Evolutionary conservation across 2,113 vertebrate species (phyloP).

Genomic region (Pardalotus punctatus): DNA sequence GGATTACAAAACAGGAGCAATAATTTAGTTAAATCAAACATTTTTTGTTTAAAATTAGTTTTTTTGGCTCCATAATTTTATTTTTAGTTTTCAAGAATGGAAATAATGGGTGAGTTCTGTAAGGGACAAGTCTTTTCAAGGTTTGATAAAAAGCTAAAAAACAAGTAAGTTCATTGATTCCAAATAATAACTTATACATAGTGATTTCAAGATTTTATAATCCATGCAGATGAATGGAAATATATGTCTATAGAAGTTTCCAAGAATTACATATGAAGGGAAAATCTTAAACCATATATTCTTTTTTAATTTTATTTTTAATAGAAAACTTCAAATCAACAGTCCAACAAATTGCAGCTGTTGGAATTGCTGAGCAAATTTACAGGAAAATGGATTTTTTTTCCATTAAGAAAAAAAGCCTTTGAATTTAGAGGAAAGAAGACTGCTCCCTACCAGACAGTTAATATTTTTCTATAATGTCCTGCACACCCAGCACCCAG

Average conservation of each 20-base stretch:
- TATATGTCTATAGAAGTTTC: neutral
- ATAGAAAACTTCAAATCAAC: neutral
- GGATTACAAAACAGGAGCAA: neutral
- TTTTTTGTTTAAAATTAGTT: slow-evolving; percentile 26
- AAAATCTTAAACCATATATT: neutral
- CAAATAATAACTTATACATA: neutral
- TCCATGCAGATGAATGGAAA: neutral
- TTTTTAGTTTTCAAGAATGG: neutral
- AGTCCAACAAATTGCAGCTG: neutral
- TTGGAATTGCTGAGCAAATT: neutral
- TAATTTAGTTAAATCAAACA: neutral
- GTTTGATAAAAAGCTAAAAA: slow-evolving; percentile 21
- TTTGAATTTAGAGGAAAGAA: neutral
- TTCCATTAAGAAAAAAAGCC: neutral
- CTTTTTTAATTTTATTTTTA: neutral
- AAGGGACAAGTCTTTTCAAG: neutral
- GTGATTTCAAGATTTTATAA: slow-evolving; percentile 4
- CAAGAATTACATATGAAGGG: neutral
- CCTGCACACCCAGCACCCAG: neutral
- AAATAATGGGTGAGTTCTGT: neutral
- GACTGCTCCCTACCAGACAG: neutral
- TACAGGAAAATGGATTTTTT: neutral
- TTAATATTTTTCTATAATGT: neutral
- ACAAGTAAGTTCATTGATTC: neutral
- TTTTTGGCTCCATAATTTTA: neutral